Evolutionary conservation across 2,113 vertebrate genomes (phyloP).

Genomic region (Scartelaos histophorus): DNA sequence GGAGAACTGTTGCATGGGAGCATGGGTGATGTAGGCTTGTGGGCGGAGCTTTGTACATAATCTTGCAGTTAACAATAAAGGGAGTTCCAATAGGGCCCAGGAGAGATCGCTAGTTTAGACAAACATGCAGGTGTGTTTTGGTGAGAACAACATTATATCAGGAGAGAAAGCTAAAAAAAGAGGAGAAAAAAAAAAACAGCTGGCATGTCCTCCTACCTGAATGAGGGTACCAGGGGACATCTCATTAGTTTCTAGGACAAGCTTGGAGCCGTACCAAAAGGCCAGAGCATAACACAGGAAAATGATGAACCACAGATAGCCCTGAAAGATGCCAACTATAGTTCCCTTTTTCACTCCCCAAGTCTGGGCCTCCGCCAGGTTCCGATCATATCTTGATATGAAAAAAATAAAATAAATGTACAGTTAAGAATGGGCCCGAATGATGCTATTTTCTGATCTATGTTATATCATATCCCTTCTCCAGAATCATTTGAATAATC

Average conservation of each 20-base stretch:
- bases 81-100: too few species aligned
- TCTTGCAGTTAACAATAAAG: too few species aligned
- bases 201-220: conserved; percentile 59
- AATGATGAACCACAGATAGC: conserved; percentile 78
- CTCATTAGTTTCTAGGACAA: conserved; percentile 78
- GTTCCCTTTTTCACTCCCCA: conserved; percentile 78
- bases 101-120: too few species aligned
- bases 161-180: neutral
- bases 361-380: conserved; percentile 73
- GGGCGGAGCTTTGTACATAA: too few species aligned
- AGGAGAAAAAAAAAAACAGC: too few species aligned
- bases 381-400: conserved; percentile 72
- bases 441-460: too few species aligned
- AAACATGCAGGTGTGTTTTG: too few species aligned
- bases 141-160: too few species aligned
- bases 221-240: conserved; percentile 74
- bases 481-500: too few species aligned
- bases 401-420: neutral
- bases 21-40: too few species aligned
- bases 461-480: too few species aligned
- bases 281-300: conserved; percentile 77
- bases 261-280: conserved; percentile 79
- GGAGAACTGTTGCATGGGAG: too few species aligned
- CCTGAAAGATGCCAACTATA: conserved; percentile 75
- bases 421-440: neutral